A percentile compares a stretch with the other conserved stretches of the same genome.
Conservation (phyloP, 2,797 vertebrate species). For the Clarias platycephalus region DNA sequence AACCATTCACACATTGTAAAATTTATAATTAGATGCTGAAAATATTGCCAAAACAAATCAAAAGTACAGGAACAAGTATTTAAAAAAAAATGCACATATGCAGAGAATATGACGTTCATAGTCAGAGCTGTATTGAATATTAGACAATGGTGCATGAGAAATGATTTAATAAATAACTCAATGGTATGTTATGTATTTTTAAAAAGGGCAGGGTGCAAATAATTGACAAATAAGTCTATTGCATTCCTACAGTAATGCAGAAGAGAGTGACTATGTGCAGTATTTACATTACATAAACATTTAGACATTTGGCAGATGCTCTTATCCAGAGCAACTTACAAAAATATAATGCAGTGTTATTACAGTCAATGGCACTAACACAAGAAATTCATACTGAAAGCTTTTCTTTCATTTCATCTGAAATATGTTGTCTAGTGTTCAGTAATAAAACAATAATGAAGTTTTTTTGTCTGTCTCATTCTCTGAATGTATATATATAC, state of each 20-base stretch:
- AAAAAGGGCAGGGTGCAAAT: not conserved
- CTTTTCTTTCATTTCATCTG: not conserved
- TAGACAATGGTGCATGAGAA: not conserved
- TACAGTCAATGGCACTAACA: not conserved
- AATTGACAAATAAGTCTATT: not conserved
- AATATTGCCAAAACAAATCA: not conserved
- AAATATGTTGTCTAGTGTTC: not conserved
- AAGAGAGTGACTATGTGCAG: not conserved
- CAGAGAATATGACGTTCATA: too few species aligned
- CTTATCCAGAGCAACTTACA: too few species aligned
- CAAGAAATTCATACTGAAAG: not conserved
- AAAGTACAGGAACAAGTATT: not conserved
- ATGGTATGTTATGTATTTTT: not conserved
- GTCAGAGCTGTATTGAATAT: not conserved
- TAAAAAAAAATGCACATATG: too few species aligned
- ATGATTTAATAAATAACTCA: not conserved
- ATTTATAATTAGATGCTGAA: not conserved
- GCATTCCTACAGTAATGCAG: not conserved
- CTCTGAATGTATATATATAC: not conserved
- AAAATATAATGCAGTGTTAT: not conserved
- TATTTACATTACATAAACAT: too few species aligned
- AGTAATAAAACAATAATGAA: not conserved
- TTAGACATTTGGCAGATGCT: too few species aligned
- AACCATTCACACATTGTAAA: not conserved
- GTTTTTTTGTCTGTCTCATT: conserved; percentile 6